A percentile compares a stretch with the other conserved stretches of the same genome.
Evolutionary conservation across 2,113 vertebrate species (phyloP).

Genomic region (Diadophis punctatus): DNA sequence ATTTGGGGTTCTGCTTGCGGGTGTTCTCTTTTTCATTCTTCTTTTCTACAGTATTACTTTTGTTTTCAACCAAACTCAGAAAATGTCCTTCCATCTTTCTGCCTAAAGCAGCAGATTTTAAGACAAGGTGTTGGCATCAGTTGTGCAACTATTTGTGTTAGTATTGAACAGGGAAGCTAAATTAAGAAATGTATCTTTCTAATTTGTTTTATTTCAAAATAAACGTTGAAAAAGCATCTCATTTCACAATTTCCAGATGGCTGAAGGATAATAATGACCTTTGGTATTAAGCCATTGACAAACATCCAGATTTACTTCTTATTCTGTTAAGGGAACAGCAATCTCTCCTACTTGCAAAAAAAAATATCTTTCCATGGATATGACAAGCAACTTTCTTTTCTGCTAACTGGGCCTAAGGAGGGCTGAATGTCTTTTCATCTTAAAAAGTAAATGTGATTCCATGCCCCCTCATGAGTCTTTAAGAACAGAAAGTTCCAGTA

Average conservation of each 20-base stretch:
- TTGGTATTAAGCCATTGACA: neutral
- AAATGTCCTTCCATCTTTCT: neutral
- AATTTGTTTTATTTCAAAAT: neutral
- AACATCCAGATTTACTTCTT: neutral
- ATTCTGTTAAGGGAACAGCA: neutral
- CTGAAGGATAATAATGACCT: neutral
- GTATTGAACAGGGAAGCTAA: neutral
- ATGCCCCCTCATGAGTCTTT: neutral
- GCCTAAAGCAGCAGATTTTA: neutral
- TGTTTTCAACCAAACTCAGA: neutral
- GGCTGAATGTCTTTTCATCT: neutral
- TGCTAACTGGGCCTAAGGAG: neutral
- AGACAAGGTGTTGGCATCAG: neutral
- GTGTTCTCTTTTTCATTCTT: neutral
- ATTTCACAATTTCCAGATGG: neutral
- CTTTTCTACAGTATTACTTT: neutral
- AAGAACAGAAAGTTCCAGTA: neutral
- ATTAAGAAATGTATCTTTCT: neutral
- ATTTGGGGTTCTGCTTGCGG: neutral
- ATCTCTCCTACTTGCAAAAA: neutral
- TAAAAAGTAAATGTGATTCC: neutral
- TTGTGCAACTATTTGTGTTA: neutral
- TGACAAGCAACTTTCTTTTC: neutral
- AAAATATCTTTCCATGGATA: neutral
- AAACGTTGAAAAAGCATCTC: neutral